Conservation (phyloP, 2,888 invertebrate species). For the Noctua fimbriata region DNA sequence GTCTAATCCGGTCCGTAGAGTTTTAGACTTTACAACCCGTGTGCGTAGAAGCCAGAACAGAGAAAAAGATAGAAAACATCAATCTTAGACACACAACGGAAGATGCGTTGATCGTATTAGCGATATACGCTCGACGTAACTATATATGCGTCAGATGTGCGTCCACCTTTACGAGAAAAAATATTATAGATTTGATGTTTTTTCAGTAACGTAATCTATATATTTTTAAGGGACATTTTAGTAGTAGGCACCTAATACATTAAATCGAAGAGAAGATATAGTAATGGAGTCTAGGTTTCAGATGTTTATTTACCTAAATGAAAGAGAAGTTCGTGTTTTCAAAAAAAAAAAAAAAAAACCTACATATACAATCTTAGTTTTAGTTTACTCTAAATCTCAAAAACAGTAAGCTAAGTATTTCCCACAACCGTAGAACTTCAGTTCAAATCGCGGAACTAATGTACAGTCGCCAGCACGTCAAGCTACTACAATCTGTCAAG, state of each 20-base stretch:
- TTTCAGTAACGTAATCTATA: too few relatives aligned
- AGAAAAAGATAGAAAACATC: background rate
- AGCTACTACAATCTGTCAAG: too few relatives aligned
- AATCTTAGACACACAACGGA: background rate
- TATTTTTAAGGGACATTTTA: too few relatives aligned
- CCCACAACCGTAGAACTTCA: background rate
- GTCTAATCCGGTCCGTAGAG: too few relatives aligned
- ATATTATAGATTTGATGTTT: too few relatives aligned
- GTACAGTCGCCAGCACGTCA: too few relatives aligned
- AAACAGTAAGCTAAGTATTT: background rate
- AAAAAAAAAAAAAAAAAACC: too few relatives aligned
- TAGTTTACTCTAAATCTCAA: background rate
- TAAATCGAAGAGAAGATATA: too few relatives aligned
- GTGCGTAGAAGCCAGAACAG: background rate
- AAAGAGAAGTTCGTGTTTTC: background rate
- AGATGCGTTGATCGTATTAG: background rate
- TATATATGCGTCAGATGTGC: too few relatives aligned
- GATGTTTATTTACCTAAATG: background rate
- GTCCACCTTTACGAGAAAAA: too few relatives aligned
- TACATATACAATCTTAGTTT: background rate
- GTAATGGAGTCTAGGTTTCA: background rate
- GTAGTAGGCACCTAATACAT: too few relatives aligned
- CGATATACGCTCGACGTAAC: background rate
- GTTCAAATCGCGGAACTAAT: background rate
- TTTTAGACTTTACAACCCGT: too few relatives aligned